phyloP scores from a whole-genome alignment of 2,113 vertebrate species.

The Sturnus vulgaris region DNA sequence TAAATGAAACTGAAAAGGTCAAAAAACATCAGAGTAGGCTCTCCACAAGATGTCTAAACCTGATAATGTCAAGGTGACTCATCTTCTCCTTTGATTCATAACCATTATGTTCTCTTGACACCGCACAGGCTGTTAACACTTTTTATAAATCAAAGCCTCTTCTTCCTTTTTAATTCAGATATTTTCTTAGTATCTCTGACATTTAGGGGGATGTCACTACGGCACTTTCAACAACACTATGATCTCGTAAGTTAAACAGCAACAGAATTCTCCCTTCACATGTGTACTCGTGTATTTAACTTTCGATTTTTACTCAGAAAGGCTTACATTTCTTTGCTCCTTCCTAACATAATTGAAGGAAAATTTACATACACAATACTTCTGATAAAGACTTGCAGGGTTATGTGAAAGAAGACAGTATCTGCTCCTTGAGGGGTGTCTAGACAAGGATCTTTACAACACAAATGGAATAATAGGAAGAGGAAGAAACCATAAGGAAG shows the following conservation, averaged over 20 bases:
- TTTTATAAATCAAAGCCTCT: slow-evolving; percentile 18
- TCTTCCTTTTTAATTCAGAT: background rate
- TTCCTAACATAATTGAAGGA: background rate
- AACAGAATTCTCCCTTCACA: background rate
- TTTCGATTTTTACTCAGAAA: background rate
- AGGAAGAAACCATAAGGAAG: background rate
- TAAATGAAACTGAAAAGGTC: slow-evolving; percentile 71
- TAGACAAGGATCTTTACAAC: background rate
- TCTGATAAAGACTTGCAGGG: background rate
- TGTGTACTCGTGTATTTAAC: background rate
- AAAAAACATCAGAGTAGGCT: slow-evolving; percentile 61
- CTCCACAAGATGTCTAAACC: slow-evolving; percentile 53
- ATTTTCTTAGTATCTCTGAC: slow-evolving; percentile 37
- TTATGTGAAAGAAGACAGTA: background rate
- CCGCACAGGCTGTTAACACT: background rate
- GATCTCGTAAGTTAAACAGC: background rate
- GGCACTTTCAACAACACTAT: background rate
- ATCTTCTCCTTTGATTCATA: slow-evolving; percentile 60
- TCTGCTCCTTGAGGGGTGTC: background rate
- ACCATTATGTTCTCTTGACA: slow-evolving; percentile 52
- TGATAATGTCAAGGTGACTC: slow-evolving; percentile 70
- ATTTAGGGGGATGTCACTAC: background rate
- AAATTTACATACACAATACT: background rate
- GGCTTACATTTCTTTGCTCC: background rate
- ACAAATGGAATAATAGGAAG: background rate